Percentiles rank a stretch among this genome's conserved stretches.
phyloP scores from a whole-genome alignment of 92 coral and sea anemone species.

The Actinernus sp. region DNA sequence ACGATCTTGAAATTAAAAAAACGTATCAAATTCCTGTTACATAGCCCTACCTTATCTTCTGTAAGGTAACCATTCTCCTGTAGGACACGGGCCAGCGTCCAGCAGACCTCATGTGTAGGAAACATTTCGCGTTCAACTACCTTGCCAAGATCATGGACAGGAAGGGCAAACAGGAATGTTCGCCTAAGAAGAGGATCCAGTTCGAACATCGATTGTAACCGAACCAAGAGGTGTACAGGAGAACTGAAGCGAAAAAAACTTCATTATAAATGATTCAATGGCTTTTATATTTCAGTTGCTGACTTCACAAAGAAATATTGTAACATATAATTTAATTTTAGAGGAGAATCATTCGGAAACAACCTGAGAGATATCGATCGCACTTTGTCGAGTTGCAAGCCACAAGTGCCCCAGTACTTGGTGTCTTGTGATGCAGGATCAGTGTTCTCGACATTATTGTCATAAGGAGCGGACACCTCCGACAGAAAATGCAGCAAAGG shows the following conservation, averaged over 20 bases:
- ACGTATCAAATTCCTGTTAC: no score
- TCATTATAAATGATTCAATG: no score
- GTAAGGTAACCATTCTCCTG: neutral
- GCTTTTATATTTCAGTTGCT: no score
- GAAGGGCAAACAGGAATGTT: constrained; percentile 64
- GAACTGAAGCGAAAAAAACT: constrained; percentile 15
- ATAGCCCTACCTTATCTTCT: constrained; percentile 36
- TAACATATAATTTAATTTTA: no score
- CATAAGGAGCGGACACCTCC: constrained; percentile 59
- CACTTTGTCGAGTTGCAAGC: constrained; percentile 34
- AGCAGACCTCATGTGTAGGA: constrained; percentile 65
- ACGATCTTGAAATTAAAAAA: no score
- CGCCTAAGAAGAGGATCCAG: constrained; percentile 82
- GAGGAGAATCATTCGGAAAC: no score
- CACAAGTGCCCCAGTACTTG: constrained; percentile 71
- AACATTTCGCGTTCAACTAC: constrained; percentile 38
- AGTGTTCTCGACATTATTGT: constrained; percentile 12
- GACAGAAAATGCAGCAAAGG: constrained; percentile 82
- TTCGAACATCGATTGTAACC: constrained; percentile 43
- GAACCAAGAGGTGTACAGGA: neutral
- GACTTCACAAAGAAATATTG: no score
- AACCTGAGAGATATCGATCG: constrained; percentile 1
- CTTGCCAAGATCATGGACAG: constrained; percentile 33
- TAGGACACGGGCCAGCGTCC: constrained; percentile 45
- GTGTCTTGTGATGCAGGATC: constrained; percentile 40